Conservation (phyloP, 2,113 vertebrate species). For the Platichthys stellatus region DNA sequence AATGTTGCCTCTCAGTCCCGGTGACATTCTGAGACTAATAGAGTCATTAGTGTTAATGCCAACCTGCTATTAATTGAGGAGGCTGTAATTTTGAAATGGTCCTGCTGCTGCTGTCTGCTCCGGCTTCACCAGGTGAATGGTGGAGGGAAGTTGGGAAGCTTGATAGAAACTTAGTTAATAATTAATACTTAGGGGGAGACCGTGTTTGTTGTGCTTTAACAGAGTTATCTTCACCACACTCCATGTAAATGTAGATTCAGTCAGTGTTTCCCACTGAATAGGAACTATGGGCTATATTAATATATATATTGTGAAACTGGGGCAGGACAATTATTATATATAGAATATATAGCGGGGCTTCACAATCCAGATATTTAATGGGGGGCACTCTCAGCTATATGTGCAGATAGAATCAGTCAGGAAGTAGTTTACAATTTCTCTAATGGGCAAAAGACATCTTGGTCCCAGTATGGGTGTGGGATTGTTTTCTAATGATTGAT, state of each 20-base stretch:
- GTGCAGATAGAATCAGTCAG: too few species aligned
- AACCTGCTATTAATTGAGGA: conserved; percentile 48
- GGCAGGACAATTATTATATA: too few species aligned
- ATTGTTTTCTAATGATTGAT: not conserved
- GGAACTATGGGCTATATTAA: too few species aligned
- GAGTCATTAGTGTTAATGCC: conserved; percentile 72
- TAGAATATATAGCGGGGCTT: too few species aligned
- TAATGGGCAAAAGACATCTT: not conserved
- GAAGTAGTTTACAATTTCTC: too few species aligned
- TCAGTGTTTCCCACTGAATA: not conserved
- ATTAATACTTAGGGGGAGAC: too few species aligned
- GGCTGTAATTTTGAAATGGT: conserved; percentile 55
- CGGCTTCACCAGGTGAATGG: conserved; percentile 25
- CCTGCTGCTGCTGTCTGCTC: conserved; percentile 32
- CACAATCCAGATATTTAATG: too few species aligned
- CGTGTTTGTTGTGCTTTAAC: not conserved
- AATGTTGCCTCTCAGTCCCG: conserved; percentile 68
- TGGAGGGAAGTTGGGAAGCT: conserved; percentile 33
- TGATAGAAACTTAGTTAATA: not conserved
- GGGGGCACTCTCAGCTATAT: too few species aligned
- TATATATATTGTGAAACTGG: too few species aligned
- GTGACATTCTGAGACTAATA: conserved; percentile 74
- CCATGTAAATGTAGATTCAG: not conserved
- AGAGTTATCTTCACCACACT: not conserved
- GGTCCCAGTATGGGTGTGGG: not conserved